Evolutionary conservation across 37 sponge, comb jelly and placozoan genomes (phyloP), one percentile per base, ranked within the genome.

Genomic region (Ianthella basta): DNA sequence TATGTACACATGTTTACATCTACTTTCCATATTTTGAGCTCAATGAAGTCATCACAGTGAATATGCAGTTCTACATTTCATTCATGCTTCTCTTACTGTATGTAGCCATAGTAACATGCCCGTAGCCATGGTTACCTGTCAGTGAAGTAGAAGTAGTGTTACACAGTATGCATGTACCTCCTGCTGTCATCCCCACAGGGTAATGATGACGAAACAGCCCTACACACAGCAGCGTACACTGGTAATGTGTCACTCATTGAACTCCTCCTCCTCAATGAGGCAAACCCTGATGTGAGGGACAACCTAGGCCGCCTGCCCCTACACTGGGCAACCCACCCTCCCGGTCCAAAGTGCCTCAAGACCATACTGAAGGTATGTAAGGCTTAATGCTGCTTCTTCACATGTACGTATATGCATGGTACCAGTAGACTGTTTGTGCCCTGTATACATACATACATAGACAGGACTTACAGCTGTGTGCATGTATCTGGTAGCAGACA

Each of bases 291-390:
- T 60, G 27, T 93, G 0, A 72, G 70, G 56, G 96, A 96, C 82
- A 72, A 75, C 50, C 86, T 90, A 25, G 96, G 96, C 12, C 64
- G 96, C 72, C 86, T 91, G 8, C 91, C 96, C 4, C 40, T 96
- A 18, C 96, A 96, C 82, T 96, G 94, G 94, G 89, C 94, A 16
- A 91, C 91, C 19, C 27, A 83, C 3, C 88, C 85, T 50, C 34
- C 64, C 54, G 72, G 65, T 24, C 56, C 85, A 27, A 88, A 89
- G 55, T 67, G 59, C 34, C 82, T 91, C 60, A 57, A 67, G 20
- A 8, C 56, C 0, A 41, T 94, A 30, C 53, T 94, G 36, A 83
- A 94, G 80, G 91, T 94, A 29, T 72, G 79, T 79, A n/a, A n/a
- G n/a, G n/a, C n/a, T n/a, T n/a, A n/a, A n/a, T 25, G 2, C 20